A percentile compares a stretch with the other conserved stretches of the same genome.
phyloP scores from a whole-genome alignment of 2,797 vertebrate species.

The Synaphobranchus kaupii region DNA sequence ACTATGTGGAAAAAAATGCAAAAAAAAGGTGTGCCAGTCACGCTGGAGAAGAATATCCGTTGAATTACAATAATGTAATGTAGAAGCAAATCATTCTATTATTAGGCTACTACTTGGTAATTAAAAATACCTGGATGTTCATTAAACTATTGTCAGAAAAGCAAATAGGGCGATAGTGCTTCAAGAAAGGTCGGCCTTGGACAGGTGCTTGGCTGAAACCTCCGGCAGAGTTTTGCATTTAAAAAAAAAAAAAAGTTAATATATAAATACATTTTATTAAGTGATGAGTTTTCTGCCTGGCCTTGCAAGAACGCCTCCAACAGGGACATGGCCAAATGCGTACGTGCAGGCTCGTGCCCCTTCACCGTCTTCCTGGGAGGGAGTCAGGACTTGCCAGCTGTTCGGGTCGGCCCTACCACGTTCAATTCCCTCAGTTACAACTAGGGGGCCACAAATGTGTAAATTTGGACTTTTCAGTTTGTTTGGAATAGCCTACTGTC shows the following conservation, averaged over 20 bases:
- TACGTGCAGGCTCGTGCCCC: slow-evolving; percentile 57
- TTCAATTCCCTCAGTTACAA: neutral
- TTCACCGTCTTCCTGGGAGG: neutral
- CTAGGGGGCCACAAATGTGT: neutral
- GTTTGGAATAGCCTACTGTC: neutral
- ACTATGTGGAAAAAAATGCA: no score
- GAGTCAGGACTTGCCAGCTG: slow-evolving; percentile 7
- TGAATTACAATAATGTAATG: no score
- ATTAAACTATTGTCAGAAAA: neutral
- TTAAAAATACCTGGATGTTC: neutral
- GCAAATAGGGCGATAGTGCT: neutral
- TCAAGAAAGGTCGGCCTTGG: neutral
- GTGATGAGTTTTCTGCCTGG: neutral
- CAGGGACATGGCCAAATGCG: slow-evolving; percentile 60
- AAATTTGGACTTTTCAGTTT: neutral
- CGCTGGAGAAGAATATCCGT: no score
- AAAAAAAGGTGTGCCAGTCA: no score
- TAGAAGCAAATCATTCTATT: no score
- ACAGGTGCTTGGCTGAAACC: neutral
- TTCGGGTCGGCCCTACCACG: neutral
- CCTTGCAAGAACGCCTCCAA: slow-evolving; percentile 34
- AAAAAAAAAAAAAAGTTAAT: neutral
- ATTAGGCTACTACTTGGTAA: neutral
- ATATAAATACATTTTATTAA: neutral
- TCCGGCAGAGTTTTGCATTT: neutral